A percentile compares a stretch with the other conserved stretches of the same genome.
Evolutionary conservation across 2,113 vertebrate genomes (phyloP).

Genomic region (Albula glossodonta): DNA sequence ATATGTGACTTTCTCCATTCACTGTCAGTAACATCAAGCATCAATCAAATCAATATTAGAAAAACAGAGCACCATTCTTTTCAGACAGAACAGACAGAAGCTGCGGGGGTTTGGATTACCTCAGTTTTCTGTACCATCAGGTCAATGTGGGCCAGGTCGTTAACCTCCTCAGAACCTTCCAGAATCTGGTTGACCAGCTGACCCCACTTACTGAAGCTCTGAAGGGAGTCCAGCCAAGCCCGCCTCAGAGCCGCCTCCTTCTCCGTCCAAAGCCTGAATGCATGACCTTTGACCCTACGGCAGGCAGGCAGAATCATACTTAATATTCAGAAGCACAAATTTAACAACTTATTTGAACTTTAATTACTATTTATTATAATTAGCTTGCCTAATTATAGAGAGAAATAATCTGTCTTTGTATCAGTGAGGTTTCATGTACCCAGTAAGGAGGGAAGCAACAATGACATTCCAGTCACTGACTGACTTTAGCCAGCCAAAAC

Average conservation of each 20-base stretch:
- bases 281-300: slow-evolving; percentile 78
- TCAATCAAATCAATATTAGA: too few relatives aligned
- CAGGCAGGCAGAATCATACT: slow-evolving; percentile 10
- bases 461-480: too few relatives aligned
- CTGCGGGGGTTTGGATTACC: slow-evolving; percentile 60
- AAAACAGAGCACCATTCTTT: too few relatives aligned
- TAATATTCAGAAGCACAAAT: neutral
- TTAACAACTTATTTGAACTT: neutral
- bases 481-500: too few relatives aligned
- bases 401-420: neutral
- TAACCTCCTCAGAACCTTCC: slow-evolving; percentile 69
- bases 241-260: slow-evolving; percentile 66
- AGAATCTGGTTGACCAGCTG: slow-evolving; percentile 70
- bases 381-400: neutral
- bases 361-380: neutral
- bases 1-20: too few relatives aligned
- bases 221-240: slow-evolving; percentile 74
- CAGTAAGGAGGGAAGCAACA: too few relatives aligned
- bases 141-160: slow-evolving; percentile 70
- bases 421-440: too few relatives aligned
- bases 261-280: slow-evolving; percentile 68
- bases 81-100: neutral
- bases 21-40: too few relatives aligned
- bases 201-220: slow-evolving; percentile 78
- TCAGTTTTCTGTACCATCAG: slow-evolving; percentile 77